Evolutionary conservation across 2,797 vertebrate species (phyloP), one percentile per base, ranked within the genome.

Genomic region (Taeniopygia guttata): DNA sequence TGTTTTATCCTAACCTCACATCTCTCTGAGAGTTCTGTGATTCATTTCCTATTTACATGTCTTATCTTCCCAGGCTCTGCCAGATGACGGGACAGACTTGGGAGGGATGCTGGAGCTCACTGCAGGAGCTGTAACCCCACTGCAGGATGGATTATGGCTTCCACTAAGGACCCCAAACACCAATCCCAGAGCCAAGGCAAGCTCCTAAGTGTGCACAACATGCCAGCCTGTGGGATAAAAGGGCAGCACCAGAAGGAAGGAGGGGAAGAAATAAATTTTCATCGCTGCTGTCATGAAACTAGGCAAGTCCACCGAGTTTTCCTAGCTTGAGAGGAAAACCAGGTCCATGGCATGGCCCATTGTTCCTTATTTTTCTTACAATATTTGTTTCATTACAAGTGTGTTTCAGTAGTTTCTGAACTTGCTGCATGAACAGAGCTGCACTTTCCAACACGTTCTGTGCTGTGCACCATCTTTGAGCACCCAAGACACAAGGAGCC

Each of bases 221-320:
- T 4, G 8, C 20, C 46, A 16, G 1, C 10, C 11, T 2, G 5
- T 3, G 2, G 87, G 19, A n/a, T 3, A 5, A 0, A 16, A 34
- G 8, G 5, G 9, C 18, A 73, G n/a, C 5, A 21, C 8, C 26
- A 63, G 60, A 55, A 55, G 17, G 27, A 46, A 49, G 27, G 26
- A 9, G 67, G 7, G 2, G 4, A 43, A 64, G 21, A 74, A 80
- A 23, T 13, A 68, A 27, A 19, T 34, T 14, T 32, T 70, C 30
- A 19, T 36, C 30, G 5, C 8, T 43, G 9, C 9, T 74, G 26
- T n/a, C 45, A 17, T 4, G 16, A 76, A 84, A 45, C 11, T 32
- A 27, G 20, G 10, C 19, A 72, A 72, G 34, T 23, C 30, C 22
- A 58, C 25, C 0, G 4, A 62, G 29, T n/a, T 77, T 23, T 51